Evolutionary conservation across 2,797 vertebrate species (phyloP), one percentile per base, ranked within the genome.

Genomic region (Myotis findleyi): DNA sequence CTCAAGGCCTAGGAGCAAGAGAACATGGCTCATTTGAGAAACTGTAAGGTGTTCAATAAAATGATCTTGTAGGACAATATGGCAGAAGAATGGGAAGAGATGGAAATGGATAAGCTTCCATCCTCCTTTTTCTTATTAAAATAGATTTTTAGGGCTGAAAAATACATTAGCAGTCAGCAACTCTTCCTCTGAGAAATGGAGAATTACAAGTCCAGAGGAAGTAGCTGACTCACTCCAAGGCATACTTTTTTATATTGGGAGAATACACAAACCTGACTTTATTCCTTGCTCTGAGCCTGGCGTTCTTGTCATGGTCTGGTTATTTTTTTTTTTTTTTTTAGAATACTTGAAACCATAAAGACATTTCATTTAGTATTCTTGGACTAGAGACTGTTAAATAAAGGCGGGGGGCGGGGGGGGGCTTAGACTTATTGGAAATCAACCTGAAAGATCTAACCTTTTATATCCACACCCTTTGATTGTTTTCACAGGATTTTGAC

Each of bases 401-500:
- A 5, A 36, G 5, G 38, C 7, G 41, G 10, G 10, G 12, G 49
- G 13, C 11, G 5, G 38, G 9, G 41, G 10, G 10, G 12, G 49
- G 13, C 11, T 30, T 92, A 53, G 87, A 80, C n/a, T 89, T 47
- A 68, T 51, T 64, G 64, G 53, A 88, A 95, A 95, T 69, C 41
- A 55, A 80, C 17, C 25, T 82, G 27, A 89, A 77, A 79, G 62
- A 57, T 2, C 1, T 69, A 75, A 59, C 16, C 47, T 94, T 47
- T 92, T 64, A 11, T 76, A 59, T 47, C 66, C 38, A 53, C 2
- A 92, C 17, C 0, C 11, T 75, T 80, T 81, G n/a, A 55, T 89
- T 73, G 18, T 93, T 95, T 84, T 68, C 84, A 77, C 7, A 77
- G 82, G 57, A 53, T 85, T 90, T 87, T 90, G 57, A 79, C 68